Conservation (phyloP, 2,797 vertebrate species). For the Hipposideros larvatus region DNA sequence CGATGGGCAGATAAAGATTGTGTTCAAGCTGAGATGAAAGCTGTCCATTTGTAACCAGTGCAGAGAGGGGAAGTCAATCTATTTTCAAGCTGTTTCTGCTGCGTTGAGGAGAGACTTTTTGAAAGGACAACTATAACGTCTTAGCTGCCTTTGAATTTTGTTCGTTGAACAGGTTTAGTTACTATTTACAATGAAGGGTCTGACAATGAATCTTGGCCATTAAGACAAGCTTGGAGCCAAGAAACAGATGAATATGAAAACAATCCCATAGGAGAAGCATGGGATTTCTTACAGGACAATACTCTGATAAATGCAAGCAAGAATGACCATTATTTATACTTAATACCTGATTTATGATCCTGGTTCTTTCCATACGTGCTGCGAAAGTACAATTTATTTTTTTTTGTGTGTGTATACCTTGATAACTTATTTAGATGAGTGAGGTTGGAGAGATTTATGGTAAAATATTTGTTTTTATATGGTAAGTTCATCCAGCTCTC, state of each 20-base stretch:
- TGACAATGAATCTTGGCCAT: background rate
- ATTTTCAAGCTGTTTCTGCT: background rate
- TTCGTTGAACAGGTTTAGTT: slow-evolving; percentile 15
- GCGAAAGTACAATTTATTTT: slow-evolving; percentile 57
- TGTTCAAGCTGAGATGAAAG: slow-evolving; percentile 29
- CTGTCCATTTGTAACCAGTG: background rate
- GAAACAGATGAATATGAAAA: background rate
- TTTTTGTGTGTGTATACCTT: background rate
- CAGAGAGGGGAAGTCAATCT: slow-evolving; percentile 5
- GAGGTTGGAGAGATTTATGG: background rate
- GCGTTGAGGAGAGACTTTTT: background rate
- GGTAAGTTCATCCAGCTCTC: background rate
- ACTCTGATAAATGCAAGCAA: slow-evolving; percentile 44
- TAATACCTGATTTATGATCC: slow-evolving; percentile 13
- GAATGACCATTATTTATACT: slow-evolving; percentile 51
- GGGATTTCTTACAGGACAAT: background rate
- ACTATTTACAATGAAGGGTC: background rate
- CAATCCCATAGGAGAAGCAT: background rate
- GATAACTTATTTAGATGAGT: slow-evolving; percentile 20
- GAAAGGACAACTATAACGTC: background rate
- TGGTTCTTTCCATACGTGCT: background rate
- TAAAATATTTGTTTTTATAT: background rate
- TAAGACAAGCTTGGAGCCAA: background rate
- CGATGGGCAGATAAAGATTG: background rate
- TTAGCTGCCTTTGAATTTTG: slow-evolving; percentile 38